phyloP scores from a whole-genome alignment of 2,113 vertebrate species.

The Microtus ochrogaster region DNA sequence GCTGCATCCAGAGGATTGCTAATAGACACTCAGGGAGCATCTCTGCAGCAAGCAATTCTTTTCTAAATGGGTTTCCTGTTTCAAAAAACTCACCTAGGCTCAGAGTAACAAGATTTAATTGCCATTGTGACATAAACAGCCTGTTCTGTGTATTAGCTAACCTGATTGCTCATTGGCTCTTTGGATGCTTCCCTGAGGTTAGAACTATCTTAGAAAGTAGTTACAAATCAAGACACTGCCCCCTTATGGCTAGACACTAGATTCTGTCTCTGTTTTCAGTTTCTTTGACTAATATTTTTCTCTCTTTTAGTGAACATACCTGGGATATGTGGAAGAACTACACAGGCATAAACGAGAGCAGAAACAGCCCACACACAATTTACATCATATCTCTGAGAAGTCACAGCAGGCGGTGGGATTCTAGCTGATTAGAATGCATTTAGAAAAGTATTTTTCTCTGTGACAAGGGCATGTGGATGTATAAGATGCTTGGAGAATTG shows the following conservation, averaged over 20 bases:
- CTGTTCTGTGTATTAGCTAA: background rate
- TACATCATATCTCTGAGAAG: background rate
- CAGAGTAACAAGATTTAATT: background rate
- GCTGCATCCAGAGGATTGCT: slow-evolving; percentile 38
- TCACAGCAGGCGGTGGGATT: background rate
- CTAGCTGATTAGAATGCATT: background rate
- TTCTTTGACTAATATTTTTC: background rate
- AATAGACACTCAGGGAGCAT: slow-evolving; percentile 18
- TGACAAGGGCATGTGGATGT: background rate
- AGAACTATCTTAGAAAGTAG: background rate
- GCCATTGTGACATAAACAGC: background rate
- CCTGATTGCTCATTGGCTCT: background rate
- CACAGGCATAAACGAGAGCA: background rate
- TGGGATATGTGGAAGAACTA: background rate
- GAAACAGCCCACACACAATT: background rate
- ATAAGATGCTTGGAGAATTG: background rate
- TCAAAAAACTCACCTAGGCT: background rate
- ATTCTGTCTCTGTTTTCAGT: background rate
- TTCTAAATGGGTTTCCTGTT: background rate
- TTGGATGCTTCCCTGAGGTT: background rate
- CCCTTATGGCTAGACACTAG: background rate
- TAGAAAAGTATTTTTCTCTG: background rate
- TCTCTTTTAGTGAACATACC: background rate
- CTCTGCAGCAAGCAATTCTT: slow-evolving; percentile 20
- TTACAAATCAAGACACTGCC: background rate